Evolutionary conservation across 2,797 vertebrate species (phyloP).

Genomic region (Anas georgica): DNA sequence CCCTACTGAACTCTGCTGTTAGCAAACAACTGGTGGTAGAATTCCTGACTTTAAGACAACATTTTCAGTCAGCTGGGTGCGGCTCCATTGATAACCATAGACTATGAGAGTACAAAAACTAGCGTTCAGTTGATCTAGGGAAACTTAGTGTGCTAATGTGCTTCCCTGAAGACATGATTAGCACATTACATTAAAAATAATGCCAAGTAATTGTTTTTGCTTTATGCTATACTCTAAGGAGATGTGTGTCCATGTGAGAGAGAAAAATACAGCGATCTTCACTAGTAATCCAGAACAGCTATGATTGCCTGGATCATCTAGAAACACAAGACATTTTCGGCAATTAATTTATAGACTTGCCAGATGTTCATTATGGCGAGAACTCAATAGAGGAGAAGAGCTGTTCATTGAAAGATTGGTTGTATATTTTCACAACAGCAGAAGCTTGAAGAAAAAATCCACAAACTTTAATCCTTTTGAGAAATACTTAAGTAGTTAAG

Average conservation of each 20-base stretch:
- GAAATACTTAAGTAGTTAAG: not conserved
- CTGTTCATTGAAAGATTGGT: not conserved
- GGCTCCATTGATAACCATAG: not conserved
- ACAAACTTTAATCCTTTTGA: not conserved
- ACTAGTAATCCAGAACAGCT: conserved; percentile 34
- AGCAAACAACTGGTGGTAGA: not conserved
- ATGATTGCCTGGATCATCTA: conserved; percentile 15
- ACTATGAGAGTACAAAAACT: not conserved
- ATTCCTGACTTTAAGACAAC: not conserved
- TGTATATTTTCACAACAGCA: not conserved
- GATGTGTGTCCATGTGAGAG: not conserved
- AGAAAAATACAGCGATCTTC: conserved; percentile 17
- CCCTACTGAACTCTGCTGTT: not conserved
- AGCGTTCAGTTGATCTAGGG: not conserved
- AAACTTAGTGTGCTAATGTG: not conserved
- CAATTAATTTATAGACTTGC: conserved; percentile 47
- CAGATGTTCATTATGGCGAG: conserved; percentile 20
- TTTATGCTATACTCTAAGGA: not conserved
- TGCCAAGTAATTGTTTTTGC: not conserved
- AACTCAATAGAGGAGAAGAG: conserved; percentile 6
- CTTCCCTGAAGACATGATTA: not conserved
- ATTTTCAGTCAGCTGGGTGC: not conserved
- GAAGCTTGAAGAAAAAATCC: not conserved
- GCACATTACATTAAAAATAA: not conserved
- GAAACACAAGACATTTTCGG: conserved; percentile 40